phyloP scores from a whole-genome alignment of 2,797 vertebrate genomes.

The Labeo calbasu region DNA sequence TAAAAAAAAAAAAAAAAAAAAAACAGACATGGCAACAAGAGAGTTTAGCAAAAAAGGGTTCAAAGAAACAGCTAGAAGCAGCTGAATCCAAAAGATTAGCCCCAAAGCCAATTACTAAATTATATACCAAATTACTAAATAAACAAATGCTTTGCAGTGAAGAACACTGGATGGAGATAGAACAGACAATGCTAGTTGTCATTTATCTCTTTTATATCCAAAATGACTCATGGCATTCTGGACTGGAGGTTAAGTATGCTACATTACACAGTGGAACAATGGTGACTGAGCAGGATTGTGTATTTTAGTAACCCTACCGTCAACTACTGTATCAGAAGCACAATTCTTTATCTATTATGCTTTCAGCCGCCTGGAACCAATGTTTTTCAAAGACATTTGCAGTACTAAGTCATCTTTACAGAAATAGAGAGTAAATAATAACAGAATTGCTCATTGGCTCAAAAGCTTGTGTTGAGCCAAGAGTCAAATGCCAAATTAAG shows the following conservation, averaged over 20 bases:
- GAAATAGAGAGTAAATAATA: not conserved
- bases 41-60: not conserved
- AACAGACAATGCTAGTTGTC: not conserved
- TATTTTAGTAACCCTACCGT: not conserved
- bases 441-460: not conserved
- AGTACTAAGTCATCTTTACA: not conserved
- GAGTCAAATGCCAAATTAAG: not conserved
- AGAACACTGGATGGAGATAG: not conserved
- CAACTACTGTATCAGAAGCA: not conserved
- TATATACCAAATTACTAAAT: not conserved
- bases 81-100: not conserved
- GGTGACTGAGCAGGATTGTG: not conserved
- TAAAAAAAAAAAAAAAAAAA: not conserved
- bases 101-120: not conserved
- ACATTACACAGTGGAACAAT: not conserved
- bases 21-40: not conserved
- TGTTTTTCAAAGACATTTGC: not conserved
- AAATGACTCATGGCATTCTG: not conserved
- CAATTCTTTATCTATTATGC: not conserved
- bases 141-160: not conserved
- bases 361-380: not conserved
- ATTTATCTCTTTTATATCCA: not conserved
- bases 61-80: not conserved
- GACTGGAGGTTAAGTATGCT: not conserved
- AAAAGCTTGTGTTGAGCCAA: not conserved